Conservation (phyloP, 2,113 vertebrate genomes). For the Pavo muticus region DNA sequence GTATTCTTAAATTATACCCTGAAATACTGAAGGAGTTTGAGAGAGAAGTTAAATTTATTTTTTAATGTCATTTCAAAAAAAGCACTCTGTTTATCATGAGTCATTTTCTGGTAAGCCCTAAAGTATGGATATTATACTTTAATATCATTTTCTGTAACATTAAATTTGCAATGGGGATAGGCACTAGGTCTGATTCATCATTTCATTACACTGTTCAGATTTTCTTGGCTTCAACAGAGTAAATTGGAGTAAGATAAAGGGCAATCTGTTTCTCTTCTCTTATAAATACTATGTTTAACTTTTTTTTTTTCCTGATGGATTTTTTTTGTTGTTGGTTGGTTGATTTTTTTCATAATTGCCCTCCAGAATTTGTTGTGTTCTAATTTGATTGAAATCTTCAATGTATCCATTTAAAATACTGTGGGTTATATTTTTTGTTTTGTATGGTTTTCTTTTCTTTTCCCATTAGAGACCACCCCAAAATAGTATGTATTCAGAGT, state of each 20-base stretch:
- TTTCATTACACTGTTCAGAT: slow-evolving; percentile 23
- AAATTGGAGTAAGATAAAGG: slow-evolving; percentile 28
- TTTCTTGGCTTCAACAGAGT: slow-evolving; percentile 11
- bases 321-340: background rate
- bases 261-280: background rate
- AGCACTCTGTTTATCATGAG: slow-evolving; percentile 66
- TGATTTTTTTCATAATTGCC: background rate
- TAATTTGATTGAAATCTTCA: background rate
- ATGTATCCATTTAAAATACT: background rate
- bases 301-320: background rate
- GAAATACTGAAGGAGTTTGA: slow-evolving; percentile 59
- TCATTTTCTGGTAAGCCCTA: slow-evolving; percentile 67
- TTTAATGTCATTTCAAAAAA: slow-evolving; percentile 57
- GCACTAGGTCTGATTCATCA: slow-evolving; percentile 54
- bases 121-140: slow-evolving; percentile 65
- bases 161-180: slow-evolving; percentile 64
- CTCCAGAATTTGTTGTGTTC: background rate
- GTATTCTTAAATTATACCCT: slow-evolving; percentile 57
- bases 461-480: background rate
- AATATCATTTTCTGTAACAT: slow-evolving; percentile 70
- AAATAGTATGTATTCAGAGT: background rate
- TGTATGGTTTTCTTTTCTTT: background rate
- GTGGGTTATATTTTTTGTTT: background rate
- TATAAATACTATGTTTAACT: background rate
- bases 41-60: slow-evolving; percentile 65